Evolutionary conservation across 2,113 vertebrate species (phyloP).

Genomic region (Castor canadensis): DNA sequence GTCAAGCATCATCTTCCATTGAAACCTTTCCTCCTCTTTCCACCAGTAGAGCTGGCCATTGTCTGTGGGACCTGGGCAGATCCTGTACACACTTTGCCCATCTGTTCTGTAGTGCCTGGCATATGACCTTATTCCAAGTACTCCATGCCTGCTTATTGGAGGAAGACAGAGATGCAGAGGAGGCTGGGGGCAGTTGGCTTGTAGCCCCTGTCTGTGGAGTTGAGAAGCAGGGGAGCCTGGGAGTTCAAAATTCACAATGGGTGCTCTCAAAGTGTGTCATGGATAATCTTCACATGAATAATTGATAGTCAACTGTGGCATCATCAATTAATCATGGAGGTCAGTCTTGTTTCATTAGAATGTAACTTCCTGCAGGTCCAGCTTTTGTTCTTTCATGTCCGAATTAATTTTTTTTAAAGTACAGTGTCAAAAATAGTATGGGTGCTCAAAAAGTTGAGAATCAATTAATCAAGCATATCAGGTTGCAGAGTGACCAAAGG

Average conservation of each 20-base stretch:
- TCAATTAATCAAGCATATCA: constrained; percentile 73
- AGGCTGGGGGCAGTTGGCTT: neutral
- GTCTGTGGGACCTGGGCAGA: neutral
- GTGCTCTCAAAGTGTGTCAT: constrained; percentile 51
- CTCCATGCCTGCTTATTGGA: neutral
- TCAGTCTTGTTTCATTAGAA: constrained; percentile 66
- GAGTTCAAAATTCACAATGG: constrained; percentile 48
- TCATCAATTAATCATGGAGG: constrained; percentile 68
- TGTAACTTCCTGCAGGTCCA: constrained; percentile 71
- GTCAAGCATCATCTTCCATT: neutral
- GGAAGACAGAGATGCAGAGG: neutral
- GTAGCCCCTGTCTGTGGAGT: neutral
- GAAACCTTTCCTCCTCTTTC: neutral
- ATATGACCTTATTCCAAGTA: no score
- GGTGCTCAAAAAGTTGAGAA: constrained; percentile 70
- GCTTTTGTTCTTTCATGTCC: constrained; percentile 64
- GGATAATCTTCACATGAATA: constrained; percentile 72
- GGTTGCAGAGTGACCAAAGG: constrained; percentile 74
- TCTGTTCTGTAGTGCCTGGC: neutral
- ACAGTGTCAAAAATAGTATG: constrained; percentile 66
- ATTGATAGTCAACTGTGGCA: constrained; percentile 69
- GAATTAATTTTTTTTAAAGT: constrained; percentile 45
- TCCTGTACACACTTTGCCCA: neutral
- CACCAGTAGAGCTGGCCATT: neutral
- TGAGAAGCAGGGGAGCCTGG: constrained; percentile 19